phyloP scores from a whole-genome alignment of 2,888 invertebrate genomes.

The Bruchidius siliquastri region DNA sequence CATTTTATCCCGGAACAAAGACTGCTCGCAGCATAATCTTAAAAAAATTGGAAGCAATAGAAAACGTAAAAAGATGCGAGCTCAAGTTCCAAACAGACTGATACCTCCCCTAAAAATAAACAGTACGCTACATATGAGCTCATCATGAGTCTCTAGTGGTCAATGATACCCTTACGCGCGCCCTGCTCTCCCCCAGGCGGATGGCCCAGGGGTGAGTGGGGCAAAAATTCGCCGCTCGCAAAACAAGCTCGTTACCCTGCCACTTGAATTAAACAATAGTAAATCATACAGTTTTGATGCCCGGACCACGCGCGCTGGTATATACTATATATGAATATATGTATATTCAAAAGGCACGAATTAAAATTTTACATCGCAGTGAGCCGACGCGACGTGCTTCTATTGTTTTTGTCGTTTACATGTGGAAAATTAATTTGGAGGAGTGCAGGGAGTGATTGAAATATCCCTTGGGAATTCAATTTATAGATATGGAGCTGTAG shows the following conservation, averaged over 20 bases:
- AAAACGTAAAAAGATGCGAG: too few species aligned
- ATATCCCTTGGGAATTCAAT: background rate
- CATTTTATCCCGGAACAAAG: too few species aligned
- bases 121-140: background rate
- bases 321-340: background rate
- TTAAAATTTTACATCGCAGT: slow-evolving; percentile 43
- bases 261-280: slow-evolving; percentile 39
- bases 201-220: slow-evolving; percentile 6
- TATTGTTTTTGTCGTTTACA: slow-evolving; percentile 38
- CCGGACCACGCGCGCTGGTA: slow-evolving; percentile 16
- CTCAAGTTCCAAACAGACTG: too few species aligned
- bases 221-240: slow-evolving; percentile 33
- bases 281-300: slow-evolving; percentile 41
- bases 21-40: too few species aligned
- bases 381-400: slow-evolving; percentile 16
- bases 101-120: too few species aligned
- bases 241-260: slow-evolving; percentile 29
- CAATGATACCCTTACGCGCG: background rate
- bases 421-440: slow-evolving; percentile 34
- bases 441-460: background rate
- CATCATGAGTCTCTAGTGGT: background rate
- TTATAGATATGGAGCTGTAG: background rate
- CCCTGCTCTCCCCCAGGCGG: background rate
- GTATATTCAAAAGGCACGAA: slow-evolving; percentile 34
- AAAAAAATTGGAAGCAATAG: too few species aligned